Conservation (phyloP, 2,113 vertebrate genomes). For the Lophotis ruficrista region DNA sequence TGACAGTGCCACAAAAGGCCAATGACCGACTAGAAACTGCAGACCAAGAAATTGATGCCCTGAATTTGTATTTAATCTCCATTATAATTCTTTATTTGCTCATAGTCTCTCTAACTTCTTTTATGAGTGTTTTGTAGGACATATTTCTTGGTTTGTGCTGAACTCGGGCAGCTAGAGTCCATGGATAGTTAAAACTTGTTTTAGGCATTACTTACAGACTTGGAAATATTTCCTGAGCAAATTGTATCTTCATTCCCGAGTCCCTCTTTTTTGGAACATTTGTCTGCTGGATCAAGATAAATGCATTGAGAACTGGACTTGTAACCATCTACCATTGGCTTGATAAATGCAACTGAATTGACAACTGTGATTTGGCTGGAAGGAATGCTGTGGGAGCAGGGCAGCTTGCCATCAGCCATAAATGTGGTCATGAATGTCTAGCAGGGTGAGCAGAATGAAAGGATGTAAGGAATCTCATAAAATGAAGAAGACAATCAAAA, state of each 20-base stretch:
- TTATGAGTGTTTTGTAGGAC: neutral
- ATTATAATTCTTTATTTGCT: neutral
- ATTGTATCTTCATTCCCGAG: neutral
- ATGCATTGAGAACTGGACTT: neutral
- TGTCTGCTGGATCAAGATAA: constrained; percentile 6
- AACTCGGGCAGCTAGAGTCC: neutral
- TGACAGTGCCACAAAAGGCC: neutral
- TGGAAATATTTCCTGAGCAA: neutral
- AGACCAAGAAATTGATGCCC: neutral
- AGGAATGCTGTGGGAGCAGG: constrained; percentile 6
- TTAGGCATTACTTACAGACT: neutral
- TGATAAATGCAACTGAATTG: neutral
- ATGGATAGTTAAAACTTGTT: neutral
- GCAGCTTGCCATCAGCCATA: neutral
- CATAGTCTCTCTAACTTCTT: neutral
- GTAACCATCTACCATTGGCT: neutral
- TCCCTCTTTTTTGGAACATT: neutral
- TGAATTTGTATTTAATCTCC: neutral
- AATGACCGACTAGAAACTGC: neutral
- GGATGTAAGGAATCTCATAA: neutral
- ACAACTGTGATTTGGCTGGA: constrained; percentile 25
- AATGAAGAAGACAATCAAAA: neutral
- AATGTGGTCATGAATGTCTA: neutral
- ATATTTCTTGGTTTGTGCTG: neutral
- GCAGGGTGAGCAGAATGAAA: neutral